These are phyloP conservation scores for Lophotis ruficrista DNA, from an alignment of 2,113 vertebrate species.

Conservation along the genomic window DNA sequence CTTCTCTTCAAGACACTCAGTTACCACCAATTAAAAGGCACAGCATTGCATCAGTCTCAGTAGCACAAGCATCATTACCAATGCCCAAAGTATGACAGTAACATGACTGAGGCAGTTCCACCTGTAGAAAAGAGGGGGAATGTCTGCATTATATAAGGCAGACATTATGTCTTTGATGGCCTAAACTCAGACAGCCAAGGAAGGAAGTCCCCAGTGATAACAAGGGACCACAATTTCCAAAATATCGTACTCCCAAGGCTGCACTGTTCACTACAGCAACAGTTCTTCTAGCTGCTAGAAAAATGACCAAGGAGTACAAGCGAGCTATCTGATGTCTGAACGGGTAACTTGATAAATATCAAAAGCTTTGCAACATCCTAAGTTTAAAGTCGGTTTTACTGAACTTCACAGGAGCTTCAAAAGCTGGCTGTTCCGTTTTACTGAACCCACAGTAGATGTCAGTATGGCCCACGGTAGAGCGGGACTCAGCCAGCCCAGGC, in stretches of 20 bases:
- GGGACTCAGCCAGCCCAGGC: accelerated
- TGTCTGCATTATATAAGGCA: accelerated
- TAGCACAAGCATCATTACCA: background rate
- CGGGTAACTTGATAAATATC: accelerated
- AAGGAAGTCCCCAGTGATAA: background rate
- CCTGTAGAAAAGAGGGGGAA: background rate
- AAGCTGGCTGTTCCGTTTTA: background rate
- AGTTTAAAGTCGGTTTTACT: background rate
- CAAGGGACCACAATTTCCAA: background rate
- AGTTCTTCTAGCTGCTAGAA: background rate
- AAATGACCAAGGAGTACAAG: accelerated
- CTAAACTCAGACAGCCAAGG: background rate
- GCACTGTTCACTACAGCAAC: background rate
- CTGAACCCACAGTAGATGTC: conserved; percentile 15
- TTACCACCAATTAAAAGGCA: background rate
- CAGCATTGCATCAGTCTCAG: background rate
- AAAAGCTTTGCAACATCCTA: background rate
- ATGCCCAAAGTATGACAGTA: background rate
- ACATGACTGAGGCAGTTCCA: background rate
- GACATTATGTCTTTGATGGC: background rate
- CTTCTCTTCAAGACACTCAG: background rate
- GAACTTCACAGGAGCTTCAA: background rate
- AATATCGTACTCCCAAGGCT: background rate
- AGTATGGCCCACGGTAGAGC: background rate
- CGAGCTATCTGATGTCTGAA: background rate